Evolutionary conservation across 1,140 invertebrate genomes (phyloP).

Genomic region (Branchinecta lynchi): DNA sequence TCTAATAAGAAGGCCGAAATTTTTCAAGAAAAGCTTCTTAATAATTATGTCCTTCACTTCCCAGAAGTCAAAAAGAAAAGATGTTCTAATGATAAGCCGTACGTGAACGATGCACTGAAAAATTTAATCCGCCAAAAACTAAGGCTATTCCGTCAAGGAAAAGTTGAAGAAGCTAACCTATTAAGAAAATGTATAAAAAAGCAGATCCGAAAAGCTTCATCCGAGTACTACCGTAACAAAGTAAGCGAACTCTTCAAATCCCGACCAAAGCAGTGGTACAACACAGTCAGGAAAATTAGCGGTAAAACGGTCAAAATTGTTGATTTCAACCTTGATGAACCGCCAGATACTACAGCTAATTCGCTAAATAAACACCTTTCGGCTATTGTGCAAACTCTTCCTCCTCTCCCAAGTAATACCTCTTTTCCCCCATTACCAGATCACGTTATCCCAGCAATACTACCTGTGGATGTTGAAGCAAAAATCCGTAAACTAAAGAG

Average conservation of each 20-base stretch:
- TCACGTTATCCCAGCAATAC: neutral
- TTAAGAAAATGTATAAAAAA: conserved; percentile 10
- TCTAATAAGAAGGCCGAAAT: conserved; percentile 6
- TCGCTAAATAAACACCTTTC: conserved; percentile 7
- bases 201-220: neutral
- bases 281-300: neutral
- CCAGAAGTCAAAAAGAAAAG: neutral
- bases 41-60: neutral
- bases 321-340: neutral
- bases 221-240: neutral
- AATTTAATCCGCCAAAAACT: conserved; percentile 7
- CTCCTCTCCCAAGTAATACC: neutral
- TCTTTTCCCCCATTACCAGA: neutral
- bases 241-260: conserved; percentile 7
- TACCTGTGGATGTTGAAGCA: conserved; percentile 3
- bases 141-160: neutral
- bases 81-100: conserved; percentile 4
- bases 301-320: neutral
- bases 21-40: conserved; percentile 7
- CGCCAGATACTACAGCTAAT: neutral
- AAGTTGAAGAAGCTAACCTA: conserved; percentile 5
- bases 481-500: conserved; percentile 10
- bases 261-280: conserved; percentile 6
- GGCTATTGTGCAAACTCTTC: conserved; percentile 1
- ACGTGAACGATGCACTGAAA: neutral